phyloP scores from a whole-genome alignment of 2,113 vertebrate species.

The Potamarius usumacintae region DNA sequence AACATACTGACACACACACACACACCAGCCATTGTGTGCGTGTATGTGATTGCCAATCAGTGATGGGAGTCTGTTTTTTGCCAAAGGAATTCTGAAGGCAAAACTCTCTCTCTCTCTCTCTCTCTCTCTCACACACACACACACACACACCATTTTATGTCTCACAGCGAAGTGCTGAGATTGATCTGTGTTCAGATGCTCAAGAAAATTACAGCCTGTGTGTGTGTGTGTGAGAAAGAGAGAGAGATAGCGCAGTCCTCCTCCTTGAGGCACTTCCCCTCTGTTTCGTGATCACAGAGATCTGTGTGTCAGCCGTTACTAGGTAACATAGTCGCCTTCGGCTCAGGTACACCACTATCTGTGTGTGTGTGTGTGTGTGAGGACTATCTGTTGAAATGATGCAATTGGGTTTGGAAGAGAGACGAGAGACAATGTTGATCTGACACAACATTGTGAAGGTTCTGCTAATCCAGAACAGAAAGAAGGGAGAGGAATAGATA shows the following conservation, averaged over 20 bases:
- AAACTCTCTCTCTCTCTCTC: background rate
- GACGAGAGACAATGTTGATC: slow-evolving; percentile 13
- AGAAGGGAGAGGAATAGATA: background rate
- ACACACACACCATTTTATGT: background rate
- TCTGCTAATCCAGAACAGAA: background rate
- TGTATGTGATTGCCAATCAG: slow-evolving; percentile 18
- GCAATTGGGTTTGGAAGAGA: background rate
- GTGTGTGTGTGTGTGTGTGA: background rate
- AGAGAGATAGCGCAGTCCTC: slow-evolving; percentile 3
- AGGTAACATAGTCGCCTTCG: slow-evolving; percentile 34
- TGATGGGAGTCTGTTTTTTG: background rate
- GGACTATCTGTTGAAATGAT: slow-evolving; percentile 12
- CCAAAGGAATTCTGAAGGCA: slow-evolving; percentile 3
- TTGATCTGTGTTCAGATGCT: background rate
- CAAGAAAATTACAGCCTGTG: slow-evolving; percentile 7
- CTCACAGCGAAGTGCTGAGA: background rate
- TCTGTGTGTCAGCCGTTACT: slow-evolving; percentile 32
- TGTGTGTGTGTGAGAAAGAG: background rate
- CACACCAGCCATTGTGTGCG: background rate
- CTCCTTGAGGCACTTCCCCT: slow-evolving; percentile 31
- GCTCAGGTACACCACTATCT: background rate
- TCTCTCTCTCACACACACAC: background rate
- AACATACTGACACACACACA: slow-evolving; percentile 1
- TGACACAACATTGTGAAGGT: background rate
- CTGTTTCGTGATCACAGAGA: slow-evolving; percentile 32